These are phyloP conservation scores for Rana temporaria DNA, from an alignment of 2,113 vertebrate genomes.

Conservation along the genomic window DNA sequence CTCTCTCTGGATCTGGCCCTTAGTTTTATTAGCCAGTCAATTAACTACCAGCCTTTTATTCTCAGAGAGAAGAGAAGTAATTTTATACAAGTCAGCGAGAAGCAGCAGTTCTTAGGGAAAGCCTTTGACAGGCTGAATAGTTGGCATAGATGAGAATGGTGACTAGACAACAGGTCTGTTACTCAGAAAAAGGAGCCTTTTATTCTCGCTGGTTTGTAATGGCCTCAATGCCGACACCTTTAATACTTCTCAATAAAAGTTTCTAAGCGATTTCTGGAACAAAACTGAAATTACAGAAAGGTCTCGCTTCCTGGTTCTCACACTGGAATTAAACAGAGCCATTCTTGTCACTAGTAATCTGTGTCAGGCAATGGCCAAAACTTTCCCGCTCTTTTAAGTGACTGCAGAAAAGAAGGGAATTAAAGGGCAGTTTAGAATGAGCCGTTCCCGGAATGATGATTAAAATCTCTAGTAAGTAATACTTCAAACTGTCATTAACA, in stretches of 20 bases:
- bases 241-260: conserved; percentile 46
- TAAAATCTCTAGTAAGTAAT: conserved; percentile 49
- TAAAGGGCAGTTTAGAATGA: conserved; percentile 16
- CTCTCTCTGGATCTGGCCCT: too few relatives aligned
- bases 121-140: conserved; percentile 49
- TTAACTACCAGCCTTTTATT: conserved; percentile 35
- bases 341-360: conserved; percentile 32
- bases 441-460: conserved; percentile 32
- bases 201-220: conserved; percentile 57
- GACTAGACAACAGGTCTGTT: background rate
- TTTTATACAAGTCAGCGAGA: conserved; percentile 46
- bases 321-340: conserved; percentile 32
- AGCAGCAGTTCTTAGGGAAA: conserved; percentile 51
- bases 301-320: conserved; percentile 44
- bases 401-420: conserved; percentile 20
- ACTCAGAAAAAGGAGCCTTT: conserved; percentile 54
- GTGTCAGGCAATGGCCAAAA: background rate
- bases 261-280: conserved; percentile 57
- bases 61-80: background rate
- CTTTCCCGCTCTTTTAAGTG: background rate
- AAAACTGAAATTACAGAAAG: conserved; percentile 49
- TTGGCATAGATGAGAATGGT: conserved; percentile 57
- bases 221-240: conserved; percentile 54
- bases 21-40: conserved; percentile 24
- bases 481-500: conserved; percentile 5